These are phyloP conservation scores for Malthinus flaveolus DNA, from an alignment of 2,888 invertebrate genomes.

Conservation along the genomic window DNA sequence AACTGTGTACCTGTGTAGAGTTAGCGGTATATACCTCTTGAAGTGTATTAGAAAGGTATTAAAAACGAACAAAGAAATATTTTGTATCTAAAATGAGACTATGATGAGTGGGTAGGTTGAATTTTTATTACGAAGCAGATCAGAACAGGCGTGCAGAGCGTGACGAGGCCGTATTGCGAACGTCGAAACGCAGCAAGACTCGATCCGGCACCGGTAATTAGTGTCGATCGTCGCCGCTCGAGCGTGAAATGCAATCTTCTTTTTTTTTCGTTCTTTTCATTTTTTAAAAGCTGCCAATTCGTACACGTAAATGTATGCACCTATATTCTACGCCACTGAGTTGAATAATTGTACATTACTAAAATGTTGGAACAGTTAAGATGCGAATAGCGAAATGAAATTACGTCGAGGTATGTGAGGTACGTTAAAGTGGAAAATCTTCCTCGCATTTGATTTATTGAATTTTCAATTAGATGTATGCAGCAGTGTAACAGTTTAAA, in stretches of 20 bases:
- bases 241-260: conserved; percentile 52
- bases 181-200: conserved; percentile 26
- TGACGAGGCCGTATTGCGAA: conserved; percentile 29
- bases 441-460: no score
- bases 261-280: conserved; percentile 32
- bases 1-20: conserved; percentile 1
- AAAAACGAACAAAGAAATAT: conserved; percentile 17
- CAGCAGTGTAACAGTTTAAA: no score
- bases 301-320: background rate
- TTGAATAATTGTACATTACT: background rate
- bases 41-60: conserved; percentile 8
- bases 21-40: background rate
- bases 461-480: no score
- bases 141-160: conserved; percentile 32
- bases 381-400: no score
- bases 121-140: conserved; percentile 16
- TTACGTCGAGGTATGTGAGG: no score
- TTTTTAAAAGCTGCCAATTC: background rate
- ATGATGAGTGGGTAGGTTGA: conserved; percentile 11
- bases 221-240: conserved; percentile 50
- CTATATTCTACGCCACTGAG: conserved; percentile 2
- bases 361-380: no score
- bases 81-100: conserved; percentile 15
- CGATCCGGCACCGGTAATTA: conserved; percentile 45
- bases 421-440: no score